Conservation (phyloP, 2,888 invertebrate genomes). For the Agriotes lineatus region DNA sequence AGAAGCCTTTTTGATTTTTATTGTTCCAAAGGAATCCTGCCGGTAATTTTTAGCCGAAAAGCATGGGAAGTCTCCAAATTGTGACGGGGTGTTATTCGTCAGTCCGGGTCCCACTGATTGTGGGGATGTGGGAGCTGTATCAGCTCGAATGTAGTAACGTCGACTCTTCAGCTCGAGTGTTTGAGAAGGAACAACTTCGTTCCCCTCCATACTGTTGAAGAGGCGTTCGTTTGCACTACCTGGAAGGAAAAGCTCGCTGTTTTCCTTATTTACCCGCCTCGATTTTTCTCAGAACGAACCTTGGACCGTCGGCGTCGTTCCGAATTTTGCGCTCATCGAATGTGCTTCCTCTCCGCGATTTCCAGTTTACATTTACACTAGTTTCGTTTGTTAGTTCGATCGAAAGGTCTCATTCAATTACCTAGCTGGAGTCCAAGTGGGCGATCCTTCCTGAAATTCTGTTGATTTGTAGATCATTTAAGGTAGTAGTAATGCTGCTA, state of each 20-base stretch:
- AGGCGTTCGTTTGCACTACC: slow-evolving; percentile 1
- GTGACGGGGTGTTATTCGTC: slow-evolving; percentile 17
- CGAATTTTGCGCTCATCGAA: no score
- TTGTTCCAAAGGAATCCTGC: background rate
- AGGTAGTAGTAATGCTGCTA: no score
- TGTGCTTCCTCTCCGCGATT: background rate
- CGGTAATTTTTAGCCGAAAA: slow-evolving; percentile 4
- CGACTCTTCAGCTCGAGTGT: background rate
- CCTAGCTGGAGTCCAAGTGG: no score
- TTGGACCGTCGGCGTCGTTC: no score
- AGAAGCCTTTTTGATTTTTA: background rate
- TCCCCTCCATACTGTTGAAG: background rate
- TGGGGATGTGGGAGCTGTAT: background rate
- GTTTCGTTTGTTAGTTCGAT: no score
- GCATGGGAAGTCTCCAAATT: slow-evolving; percentile 3
- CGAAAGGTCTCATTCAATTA: no score
- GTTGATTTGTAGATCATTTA: no score
- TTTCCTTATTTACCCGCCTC: no score
- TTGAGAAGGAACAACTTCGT: slow-evolving; percentile 9
- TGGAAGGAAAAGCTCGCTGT: background rate
- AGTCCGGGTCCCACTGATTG: slow-evolving; percentile 3
- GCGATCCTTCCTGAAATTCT: no score
- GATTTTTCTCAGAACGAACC: no score
- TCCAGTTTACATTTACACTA: no score
- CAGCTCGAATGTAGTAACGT: background rate